phyloP scores from a whole-genome alignment of 2,888 invertebrate species.

The Lycia hirtaria region DNA sequence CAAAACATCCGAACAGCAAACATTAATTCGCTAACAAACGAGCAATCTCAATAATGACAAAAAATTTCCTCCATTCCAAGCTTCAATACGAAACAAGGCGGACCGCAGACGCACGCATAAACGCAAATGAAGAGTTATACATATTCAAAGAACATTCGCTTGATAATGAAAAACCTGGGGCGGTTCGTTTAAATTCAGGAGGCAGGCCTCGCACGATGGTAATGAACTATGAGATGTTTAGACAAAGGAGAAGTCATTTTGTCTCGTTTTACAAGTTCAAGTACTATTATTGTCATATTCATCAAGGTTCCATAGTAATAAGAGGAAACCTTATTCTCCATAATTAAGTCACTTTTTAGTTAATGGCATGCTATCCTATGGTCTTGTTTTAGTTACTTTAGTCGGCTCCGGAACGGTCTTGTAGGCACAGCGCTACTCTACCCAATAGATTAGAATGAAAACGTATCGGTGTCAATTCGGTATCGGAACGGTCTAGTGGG shows the following conservation, averaged over 20 bases:
- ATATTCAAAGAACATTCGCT: slow-evolving; percentile 65
- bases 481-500: too few relatives aligned
- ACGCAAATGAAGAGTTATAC: slow-evolving; percentile 60
- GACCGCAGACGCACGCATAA: slow-evolving; percentile 45
- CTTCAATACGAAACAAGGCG: slow-evolving; percentile 16
- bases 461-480: too few relatives aligned
- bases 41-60: slow-evolving; percentile 5
- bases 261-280: not conserved
- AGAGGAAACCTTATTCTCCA: too few relatives aligned
- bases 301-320: too few relatives aligned
- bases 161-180: slow-evolving; percentile 66
- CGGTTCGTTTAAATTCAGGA: slow-evolving; percentile 62
- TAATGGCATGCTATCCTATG: too few relatives aligned
- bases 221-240: slow-evolving; percentile 50
- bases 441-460: too few relatives aligned
- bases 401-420: too few relatives aligned
- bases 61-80: not conserved
- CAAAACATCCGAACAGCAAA: too few relatives aligned
- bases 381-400: too few relatives aligned
- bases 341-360: too few relatives aligned
- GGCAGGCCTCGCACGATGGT: slow-evolving; percentile 25
- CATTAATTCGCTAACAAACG: not conserved
- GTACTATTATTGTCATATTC: too few relatives aligned
- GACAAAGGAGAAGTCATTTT: slow-evolving; percentile 26
- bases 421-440: too few relatives aligned